Evolutionary conservation across 2,113 vertebrate genomes (phyloP).

Genomic region (Choloepus hoffmanni): DNA sequence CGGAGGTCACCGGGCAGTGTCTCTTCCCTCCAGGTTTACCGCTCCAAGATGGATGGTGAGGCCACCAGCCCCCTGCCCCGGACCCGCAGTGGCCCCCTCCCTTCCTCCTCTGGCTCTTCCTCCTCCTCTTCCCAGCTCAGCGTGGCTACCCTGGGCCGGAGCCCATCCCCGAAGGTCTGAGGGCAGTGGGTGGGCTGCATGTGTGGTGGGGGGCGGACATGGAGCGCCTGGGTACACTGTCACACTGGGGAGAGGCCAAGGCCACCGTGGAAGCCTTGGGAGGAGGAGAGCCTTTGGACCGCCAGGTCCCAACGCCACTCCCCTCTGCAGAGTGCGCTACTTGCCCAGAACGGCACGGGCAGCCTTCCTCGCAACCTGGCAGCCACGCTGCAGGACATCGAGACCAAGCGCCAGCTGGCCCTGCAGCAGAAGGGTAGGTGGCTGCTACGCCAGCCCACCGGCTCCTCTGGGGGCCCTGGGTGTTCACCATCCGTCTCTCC

Average conservation of each 20-base stretch:
- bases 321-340: conserved; percentile 87
- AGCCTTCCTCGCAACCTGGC: conserved; percentile 93
- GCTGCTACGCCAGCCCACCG: fast-evolving
- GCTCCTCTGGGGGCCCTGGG: neutral
- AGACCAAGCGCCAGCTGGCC: conserved; percentile 92
- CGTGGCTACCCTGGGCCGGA: conserved; percentile 88
- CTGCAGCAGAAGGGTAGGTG: conserved; percentile 93
- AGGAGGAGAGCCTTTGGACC: neutral
- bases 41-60: conserved; percentile 90
- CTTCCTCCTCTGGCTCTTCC: conserved; percentile 84
- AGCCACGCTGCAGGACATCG: conserved; percentile 92
- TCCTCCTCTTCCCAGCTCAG: conserved; percentile 87
- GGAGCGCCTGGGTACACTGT: neutral
- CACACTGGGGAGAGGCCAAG: neutral
- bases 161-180: conserved; percentile 91
- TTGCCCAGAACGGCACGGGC: conserved; percentile 87
- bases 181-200: neutral
- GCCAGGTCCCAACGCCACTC: neutral
- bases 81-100: conserved; percentile 81
- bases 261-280: neutral
- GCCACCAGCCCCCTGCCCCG: conserved; percentile 80
- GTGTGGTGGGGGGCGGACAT: neutral
- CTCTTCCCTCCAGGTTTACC: conserved; percentile 88
- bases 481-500: fast-evolving
- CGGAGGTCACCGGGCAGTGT: fast-evolving